These are phyloP conservation scores for Panzeria rudis DNA, from an alignment of 2,888 invertebrate genomes.

Conservation along the genomic window DNA sequence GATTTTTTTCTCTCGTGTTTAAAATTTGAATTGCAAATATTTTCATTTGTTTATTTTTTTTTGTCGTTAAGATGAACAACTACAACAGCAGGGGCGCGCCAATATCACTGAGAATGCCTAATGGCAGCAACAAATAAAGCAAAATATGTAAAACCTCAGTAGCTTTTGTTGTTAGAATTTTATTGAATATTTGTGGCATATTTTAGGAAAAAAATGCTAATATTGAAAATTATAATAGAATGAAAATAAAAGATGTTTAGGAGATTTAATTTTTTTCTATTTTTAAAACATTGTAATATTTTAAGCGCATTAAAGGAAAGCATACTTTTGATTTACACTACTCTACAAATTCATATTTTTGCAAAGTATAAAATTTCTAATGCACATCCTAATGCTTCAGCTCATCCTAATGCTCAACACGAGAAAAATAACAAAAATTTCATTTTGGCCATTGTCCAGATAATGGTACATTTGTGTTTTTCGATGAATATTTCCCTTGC, in stretches of 20 bases:
- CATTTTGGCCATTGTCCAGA: too few relatives aligned
- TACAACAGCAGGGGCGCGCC: neutral
- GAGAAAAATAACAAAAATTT: too few relatives aligned
- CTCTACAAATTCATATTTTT: too few relatives aligned
- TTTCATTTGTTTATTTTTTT: conserved; percentile 11
- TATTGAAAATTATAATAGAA: conserved; percentile 36
- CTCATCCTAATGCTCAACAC: too few relatives aligned
- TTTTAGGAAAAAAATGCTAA: conserved; percentile 54
- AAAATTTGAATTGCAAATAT: conserved; percentile 72
- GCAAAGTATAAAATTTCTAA: too few relatives aligned
- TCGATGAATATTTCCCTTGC: too few relatives aligned
- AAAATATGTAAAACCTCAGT: neutral
- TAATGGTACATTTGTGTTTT: too few relatives aligned
- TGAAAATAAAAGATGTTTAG: neutral
- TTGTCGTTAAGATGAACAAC: conserved; percentile 58
- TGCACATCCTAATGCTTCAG: too few relatives aligned
- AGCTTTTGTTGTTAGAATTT: conserved; percentile 28
- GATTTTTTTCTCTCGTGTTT: conserved; percentile 40
- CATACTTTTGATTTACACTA: too few relatives aligned
- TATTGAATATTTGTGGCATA: conserved; percentile 60
- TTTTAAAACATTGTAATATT: neutral
- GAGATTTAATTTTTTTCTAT: conserved; percentile 31
- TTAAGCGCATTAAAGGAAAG: too few relatives aligned
- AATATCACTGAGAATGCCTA: conserved; percentile 27
- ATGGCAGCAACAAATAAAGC: conserved; percentile 32